These are phyloP conservation scores for Enoplosus armatus DNA, from an alignment of 2,797 vertebrate species.

Conservation along the genomic window DNA sequence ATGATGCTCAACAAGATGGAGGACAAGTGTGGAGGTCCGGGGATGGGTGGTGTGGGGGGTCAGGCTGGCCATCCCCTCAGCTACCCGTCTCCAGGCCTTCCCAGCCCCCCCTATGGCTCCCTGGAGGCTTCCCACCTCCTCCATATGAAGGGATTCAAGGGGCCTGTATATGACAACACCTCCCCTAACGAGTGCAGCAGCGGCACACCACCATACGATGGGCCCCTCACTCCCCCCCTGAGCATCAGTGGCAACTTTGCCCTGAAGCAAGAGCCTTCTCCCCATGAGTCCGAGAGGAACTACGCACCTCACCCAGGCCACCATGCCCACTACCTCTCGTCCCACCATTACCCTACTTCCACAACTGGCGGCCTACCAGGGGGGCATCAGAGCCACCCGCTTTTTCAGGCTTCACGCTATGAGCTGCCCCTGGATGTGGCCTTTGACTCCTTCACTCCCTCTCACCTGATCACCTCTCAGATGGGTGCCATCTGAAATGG, in stretches of 20 bases:
- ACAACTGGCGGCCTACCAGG: slow-evolving; percentile 80
- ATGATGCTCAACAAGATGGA: slow-evolving; percentile 90
- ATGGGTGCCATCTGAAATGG: slow-evolving; percentile 89
- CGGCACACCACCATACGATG: slow-evolving; percentile 93
- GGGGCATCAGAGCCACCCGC: slow-evolving; percentile 86
- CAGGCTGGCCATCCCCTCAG: slow-evolving; percentile 84
- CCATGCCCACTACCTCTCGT: slow-evolving; percentile 87
- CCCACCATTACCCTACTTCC: slow-evolving; percentile 80
- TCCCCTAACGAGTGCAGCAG: slow-evolving; percentile 88
- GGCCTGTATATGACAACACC: slow-evolving; percentile 87
- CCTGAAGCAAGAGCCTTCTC: slow-evolving; percentile 94
- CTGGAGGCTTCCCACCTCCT: slow-evolving; percentile 92
- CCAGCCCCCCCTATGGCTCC: slow-evolving; percentile 95
- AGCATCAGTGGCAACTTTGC: slow-evolving; percentile 96
- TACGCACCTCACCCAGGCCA: slow-evolving; percentile 80
- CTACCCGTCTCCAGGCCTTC: slow-evolving; percentile 95
- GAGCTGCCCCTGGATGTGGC: slow-evolving; percentile 92
- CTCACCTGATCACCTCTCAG: slow-evolving; percentile 87
- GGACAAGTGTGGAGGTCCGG: slow-evolving; percentile 87
- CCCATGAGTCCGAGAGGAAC: slow-evolving; percentile 90
- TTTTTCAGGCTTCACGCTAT: slow-evolving; percentile 89
- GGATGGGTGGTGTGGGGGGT: slow-evolving; percentile 65
- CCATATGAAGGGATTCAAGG: slow-evolving; percentile 94
- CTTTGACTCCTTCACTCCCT: slow-evolving; percentile 89
- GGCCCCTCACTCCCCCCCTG: slow-evolving; percentile 93